Evolutionary conservation across 2,113 vertebrate genomes (phyloP).

Genomic region (Nansenia antarctica): DNA sequence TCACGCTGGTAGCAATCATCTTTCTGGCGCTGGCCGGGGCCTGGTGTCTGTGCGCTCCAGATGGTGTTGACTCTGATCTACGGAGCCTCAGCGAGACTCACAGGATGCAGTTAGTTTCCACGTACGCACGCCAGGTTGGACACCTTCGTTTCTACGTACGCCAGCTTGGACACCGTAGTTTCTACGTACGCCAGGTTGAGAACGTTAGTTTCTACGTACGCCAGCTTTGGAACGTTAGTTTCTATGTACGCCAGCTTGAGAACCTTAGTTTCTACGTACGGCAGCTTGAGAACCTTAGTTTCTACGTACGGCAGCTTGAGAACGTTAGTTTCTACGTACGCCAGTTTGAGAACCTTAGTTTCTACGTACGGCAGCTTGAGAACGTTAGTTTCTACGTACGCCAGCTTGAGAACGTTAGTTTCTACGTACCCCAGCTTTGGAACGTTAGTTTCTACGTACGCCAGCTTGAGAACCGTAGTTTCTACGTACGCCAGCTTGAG

Average conservation of each 20-base stretch:
- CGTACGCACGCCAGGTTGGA: conserved; percentile 2
- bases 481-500: no score
- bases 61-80: conserved; percentile 60
- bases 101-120: conserved; percentile 38
- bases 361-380: no score
- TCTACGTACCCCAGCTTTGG: no score
- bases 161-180: no score
- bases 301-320: conserved; percentile 24
- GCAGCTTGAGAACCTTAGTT: no score
- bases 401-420: no score
- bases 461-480: no score
- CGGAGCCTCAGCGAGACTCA: conserved; percentile 41
- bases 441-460: no score
- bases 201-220: neutral
- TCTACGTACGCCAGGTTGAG: conserved; percentile 24
- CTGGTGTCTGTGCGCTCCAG: conserved; percentile 49
- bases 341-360: no score
- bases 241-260: conserved; percentile 24
- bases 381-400: no score
- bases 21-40: conserved; percentile 55
- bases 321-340: neutral
- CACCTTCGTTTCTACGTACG: neutral
- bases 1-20: conserved; percentile 68
- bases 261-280: neutral
- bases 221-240: no score